These are phyloP conservation scores for Hydriomena furcata DNA, from an alignment of 2,888 invertebrate species.

Conservation along the genomic window DNA sequence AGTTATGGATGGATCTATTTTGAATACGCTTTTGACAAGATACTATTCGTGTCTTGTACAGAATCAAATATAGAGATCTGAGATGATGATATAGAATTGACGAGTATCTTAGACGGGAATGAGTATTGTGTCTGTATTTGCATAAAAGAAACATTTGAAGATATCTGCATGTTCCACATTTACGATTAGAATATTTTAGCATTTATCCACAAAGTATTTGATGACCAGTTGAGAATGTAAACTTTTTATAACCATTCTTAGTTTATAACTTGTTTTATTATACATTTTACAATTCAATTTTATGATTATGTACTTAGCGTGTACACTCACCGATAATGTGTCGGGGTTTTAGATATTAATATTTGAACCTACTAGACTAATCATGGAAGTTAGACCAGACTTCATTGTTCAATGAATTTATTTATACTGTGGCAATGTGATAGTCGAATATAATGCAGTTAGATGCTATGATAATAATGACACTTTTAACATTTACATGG, in stretches of 20 bases:
- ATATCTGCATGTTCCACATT: constrained; percentile 14
- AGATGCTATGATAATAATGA: constrained; percentile 14
- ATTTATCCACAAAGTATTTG: constrained; percentile 23
- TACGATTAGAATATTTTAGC: constrained; percentile 10
- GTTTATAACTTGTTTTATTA: constrained; percentile 18
- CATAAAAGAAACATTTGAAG: background rate
- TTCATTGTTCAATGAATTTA: constrained; percentile 12
- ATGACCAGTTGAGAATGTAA: constrained; percentile 17
- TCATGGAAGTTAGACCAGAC: constrained; percentile 5
- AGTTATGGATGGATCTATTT: background rate
- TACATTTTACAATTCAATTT: constrained; percentile 16
- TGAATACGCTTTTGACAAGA: background rate
- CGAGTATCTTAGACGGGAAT: too few species aligned
- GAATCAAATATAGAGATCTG: background rate
- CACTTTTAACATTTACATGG: constrained; percentile 1
- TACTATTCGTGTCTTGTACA: background rate
- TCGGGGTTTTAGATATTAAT: background rate
- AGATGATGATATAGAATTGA: too few species aligned
- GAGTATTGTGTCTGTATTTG: constrained; percentile 10
- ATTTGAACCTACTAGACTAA: background rate
- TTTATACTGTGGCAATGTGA: constrained; percentile 18
- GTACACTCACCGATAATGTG: background rate
- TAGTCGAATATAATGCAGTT: constrained; percentile 21
- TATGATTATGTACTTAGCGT: constrained; percentile 1
- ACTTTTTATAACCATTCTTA: constrained; percentile 16